Evolutionary conservation across 1,140 invertebrate species (phyloP).

Genomic region (Drosophila ironensis): DNA sequence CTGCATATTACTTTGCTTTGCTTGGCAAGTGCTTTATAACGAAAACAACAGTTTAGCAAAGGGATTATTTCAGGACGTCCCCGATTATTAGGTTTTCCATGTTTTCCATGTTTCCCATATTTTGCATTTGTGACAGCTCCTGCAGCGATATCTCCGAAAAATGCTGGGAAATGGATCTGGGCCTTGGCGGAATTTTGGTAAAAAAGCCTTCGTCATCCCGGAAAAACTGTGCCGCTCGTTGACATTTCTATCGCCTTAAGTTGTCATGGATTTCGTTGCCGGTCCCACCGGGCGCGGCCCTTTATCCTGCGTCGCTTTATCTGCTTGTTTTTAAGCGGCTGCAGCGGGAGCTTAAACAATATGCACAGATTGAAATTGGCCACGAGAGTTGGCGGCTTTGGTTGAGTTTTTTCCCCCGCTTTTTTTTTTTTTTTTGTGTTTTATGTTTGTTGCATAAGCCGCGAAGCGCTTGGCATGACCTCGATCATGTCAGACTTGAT

Average conservation of each 20-base stretch:
- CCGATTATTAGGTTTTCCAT: too few species aligned
- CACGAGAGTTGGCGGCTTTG: conserved; percentile 6
- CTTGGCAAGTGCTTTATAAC: too few species aligned
- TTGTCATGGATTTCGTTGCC: conserved; percentile 23
- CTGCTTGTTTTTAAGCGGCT: conserved; percentile 31
- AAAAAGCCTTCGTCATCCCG: too few species aligned
- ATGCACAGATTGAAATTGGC: conserved; percentile 31
- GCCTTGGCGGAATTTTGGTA: neutral
- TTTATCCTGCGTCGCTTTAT: conserved; percentile 15
- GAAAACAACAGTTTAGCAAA: too few species aligned
- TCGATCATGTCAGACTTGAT: conserved; percentile 15
- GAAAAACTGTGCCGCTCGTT: conserved; percentile 19
- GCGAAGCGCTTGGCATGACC: neutral
- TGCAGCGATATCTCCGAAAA: conserved; percentile 17
- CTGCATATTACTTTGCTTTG: too few species aligned
- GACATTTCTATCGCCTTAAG: conserved; percentile 51
- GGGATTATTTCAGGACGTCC: too few species aligned
- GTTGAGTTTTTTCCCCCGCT: neutral
- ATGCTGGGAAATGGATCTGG: neutral
- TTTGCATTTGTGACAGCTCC: conserved; percentile 4
- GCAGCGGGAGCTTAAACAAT: conserved; percentile 23
- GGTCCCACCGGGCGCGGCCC: too few species aligned
- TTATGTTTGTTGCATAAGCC: conserved; percentile 13
- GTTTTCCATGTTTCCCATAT: neutral
- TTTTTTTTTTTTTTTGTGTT: conserved; percentile 2